Conservation (phyloP, 2,888 invertebrate genomes). For the Ceratothoa steindachneri region DNA sequence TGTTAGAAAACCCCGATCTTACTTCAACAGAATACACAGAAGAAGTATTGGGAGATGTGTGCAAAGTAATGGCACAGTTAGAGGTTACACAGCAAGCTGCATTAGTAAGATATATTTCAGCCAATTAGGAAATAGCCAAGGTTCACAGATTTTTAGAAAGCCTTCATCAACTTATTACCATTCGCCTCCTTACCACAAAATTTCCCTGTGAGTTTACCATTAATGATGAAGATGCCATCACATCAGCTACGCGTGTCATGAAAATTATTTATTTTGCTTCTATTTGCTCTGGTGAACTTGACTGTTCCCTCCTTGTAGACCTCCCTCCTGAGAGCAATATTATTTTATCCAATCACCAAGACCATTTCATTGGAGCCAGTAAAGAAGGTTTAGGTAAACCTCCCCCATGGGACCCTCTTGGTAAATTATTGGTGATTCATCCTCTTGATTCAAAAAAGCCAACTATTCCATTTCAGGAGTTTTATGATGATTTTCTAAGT, state of each 20-base stretch:
- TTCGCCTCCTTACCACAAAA: slow-evolving; percentile 41
- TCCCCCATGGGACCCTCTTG: slow-evolving; percentile 60
- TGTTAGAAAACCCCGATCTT: not conserved
- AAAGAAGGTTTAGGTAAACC: slow-evolving; percentile 27
- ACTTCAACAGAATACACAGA: not conserved
- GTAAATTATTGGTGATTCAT: slow-evolving; percentile 67
- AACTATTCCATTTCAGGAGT: slow-evolving; percentile 77
- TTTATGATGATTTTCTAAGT: slow-evolving; percentile 89
- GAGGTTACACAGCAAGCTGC: not conserved
- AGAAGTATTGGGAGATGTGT: not conserved
- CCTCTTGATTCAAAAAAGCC: slow-evolving; percentile 78
- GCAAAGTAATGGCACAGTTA: not conserved
- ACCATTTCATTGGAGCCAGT: slow-evolving; percentile 61
- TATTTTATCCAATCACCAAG: slow-evolving; percentile 14
- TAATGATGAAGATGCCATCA: slow-evolving; percentile 72
- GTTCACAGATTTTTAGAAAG: slow-evolving; percentile 27
- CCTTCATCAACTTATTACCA: slow-evolving; percentile 44
- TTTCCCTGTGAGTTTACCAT: slow-evolving; percentile 34
- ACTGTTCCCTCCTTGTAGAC: slow-evolving; percentile 30
- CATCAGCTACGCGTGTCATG: slow-evolving; percentile 80
- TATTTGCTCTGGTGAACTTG: slow-evolving; percentile 67
- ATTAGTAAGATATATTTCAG: slow-evolving; percentile 25
- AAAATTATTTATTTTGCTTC: slow-evolving; percentile 85
- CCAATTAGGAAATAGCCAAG: slow-evolving; percentile 32
- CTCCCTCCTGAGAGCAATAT: slow-evolving; percentile 10